Evolutionary conservation across 2,113 vertebrate species (phyloP).

Genomic region (Tenrec ecaudatus): DNA sequence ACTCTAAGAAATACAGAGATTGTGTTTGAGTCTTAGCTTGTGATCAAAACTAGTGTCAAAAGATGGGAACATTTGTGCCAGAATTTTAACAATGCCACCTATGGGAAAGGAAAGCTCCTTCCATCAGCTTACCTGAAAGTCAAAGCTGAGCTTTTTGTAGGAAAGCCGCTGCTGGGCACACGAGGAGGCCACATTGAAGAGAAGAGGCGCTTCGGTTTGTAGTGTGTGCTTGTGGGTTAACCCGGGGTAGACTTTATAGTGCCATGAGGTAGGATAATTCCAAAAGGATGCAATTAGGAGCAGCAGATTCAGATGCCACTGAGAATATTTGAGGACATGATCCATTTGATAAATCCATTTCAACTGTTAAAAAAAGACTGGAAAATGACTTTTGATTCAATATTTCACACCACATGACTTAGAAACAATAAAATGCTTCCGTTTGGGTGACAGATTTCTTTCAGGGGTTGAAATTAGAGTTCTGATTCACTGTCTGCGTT

Average conservation of each 20-base stretch:
- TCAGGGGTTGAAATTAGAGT: neutral
- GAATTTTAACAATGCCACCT: slow-evolving; percentile 59
- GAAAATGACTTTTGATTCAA: slow-evolving; percentile 15
- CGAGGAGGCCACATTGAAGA: neutral
- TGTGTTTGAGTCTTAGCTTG: slow-evolving; percentile 64
- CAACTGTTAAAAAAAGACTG: neutral
- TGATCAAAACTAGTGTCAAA: slow-evolving; percentile 60
- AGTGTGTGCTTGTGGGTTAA: neutral
- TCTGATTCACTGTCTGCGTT: slow-evolving; percentile 24
- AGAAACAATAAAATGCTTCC: neutral
- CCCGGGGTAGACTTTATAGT: neutral
- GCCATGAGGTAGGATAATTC: no score
- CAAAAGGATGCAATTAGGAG: neutral
- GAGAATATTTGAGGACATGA: neutral
- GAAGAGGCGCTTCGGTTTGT: neutral
- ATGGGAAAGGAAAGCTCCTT: slow-evolving; percentile 62
- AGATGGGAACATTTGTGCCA: slow-evolving; percentile 34
- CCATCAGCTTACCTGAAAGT: slow-evolving; percentile 36
- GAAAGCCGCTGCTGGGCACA: neutral
- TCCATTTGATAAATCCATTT: no score
- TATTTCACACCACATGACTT: neutral
- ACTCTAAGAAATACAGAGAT: slow-evolving; percentile 53
- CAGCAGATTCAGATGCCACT: neutral
- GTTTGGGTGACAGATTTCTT: neutral
- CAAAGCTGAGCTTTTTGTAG: slow-evolving; percentile 18